Conservation (phyloP, 2,797 vertebrate species). For the Prunella strophiata region DNA sequence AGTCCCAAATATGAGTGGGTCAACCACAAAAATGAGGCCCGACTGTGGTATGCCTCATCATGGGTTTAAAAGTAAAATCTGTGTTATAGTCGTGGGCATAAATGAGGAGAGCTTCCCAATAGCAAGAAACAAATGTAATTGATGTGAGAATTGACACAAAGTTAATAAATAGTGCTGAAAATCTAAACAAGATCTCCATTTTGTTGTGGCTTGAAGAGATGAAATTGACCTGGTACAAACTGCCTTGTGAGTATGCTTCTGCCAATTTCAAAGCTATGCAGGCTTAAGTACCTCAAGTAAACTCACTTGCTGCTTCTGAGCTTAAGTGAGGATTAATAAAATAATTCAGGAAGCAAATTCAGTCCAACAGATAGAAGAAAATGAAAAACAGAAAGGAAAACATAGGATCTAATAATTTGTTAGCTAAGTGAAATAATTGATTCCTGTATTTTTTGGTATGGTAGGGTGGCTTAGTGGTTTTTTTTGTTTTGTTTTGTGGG, state of each 20-base stretch:
- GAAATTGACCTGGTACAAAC: neutral
- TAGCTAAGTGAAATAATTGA: neutral
- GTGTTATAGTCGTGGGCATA: neutral
- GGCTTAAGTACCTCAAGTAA: neutral
- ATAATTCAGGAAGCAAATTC: neutral
- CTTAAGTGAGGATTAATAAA: neutral
- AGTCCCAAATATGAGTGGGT: neutral
- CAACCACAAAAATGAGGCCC: neutral
- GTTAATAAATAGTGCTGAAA: neutral
- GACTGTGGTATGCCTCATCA: accelerated
- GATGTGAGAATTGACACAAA: neutral
- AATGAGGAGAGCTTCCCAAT: neutral
- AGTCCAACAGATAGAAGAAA: neutral
- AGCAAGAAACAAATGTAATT: neutral
- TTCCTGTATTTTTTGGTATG: neutral
- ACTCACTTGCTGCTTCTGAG: neutral
- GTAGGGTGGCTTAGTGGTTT: neutral
- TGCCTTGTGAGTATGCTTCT: neutral
- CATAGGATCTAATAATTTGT: neutral
- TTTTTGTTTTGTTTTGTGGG: neutral
- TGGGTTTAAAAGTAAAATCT: neutral
- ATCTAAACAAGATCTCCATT: neutral
- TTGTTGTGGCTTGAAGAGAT: neutral
- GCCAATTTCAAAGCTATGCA: neutral
- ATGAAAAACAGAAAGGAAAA: neutral